These are phyloP conservation scores for Eudasyphora cyanicolor DNA, from an alignment of 2,888 invertebrate species.

Conservation along the genomic window DNA sequence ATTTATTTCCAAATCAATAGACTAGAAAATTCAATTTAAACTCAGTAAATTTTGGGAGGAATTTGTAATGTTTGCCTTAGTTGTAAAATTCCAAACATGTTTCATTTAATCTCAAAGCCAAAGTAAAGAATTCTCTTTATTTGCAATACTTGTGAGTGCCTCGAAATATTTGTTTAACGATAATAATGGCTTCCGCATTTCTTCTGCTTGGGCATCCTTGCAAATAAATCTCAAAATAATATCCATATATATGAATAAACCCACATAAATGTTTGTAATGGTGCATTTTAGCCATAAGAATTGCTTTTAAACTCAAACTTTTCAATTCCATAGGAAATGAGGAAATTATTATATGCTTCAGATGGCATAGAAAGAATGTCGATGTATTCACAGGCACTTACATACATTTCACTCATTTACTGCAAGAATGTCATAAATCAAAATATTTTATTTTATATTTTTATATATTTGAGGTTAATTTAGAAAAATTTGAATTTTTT, in stretches of 20 bases:
- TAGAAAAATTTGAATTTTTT: no score
- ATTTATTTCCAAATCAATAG: not conserved
- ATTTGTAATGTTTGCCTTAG: not conserved
- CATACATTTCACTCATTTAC: no score
- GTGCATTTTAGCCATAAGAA: not conserved
- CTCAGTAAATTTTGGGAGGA: not conserved
- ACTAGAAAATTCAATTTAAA: not conserved
- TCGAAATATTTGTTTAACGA: not conserved
- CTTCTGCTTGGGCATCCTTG: not conserved
- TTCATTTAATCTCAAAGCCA: not conserved
- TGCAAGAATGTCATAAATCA: no score
- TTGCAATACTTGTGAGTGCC: not conserved
- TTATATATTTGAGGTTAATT: no score
- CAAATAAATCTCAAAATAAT: not conserved
- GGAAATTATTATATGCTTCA: conserved; percentile 13
- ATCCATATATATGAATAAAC: not conserved
- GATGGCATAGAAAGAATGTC: not conserved
- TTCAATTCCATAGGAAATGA: not conserved
- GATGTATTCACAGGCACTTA: not conserved
- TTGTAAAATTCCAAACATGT: not conserved
- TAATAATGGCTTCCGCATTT: not conserved
- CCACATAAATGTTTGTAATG: not conserved
- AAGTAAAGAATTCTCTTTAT: not conserved
- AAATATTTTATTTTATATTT: no score
- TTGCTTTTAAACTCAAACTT: conserved; percentile 10